Conservation (phyloP, 2,888 invertebrate genomes). For the Metacarcinus magister region DNA sequence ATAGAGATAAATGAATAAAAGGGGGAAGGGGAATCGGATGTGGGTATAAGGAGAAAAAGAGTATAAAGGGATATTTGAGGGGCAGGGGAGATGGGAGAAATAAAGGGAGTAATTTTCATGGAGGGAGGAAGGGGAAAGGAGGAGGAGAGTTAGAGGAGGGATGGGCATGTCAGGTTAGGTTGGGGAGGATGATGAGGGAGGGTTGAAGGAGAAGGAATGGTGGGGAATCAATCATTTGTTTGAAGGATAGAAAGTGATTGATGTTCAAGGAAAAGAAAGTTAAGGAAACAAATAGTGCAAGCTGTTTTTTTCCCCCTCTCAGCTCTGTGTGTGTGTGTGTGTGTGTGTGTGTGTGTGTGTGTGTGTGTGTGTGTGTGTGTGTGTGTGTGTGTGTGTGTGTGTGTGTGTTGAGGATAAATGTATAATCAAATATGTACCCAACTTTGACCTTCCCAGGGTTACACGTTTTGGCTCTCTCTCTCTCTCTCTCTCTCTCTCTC, state of each 20-base stretch:
- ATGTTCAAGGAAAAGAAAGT: background rate
- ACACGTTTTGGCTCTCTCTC: background rate
- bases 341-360: background rate
- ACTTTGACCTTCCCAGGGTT: background rate
- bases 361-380: conserved; percentile 36
- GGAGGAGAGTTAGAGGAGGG: background rate
- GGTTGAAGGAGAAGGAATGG: background rate
- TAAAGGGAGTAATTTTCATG: background rate
- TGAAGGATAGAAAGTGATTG: background rate
- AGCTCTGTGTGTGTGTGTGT: background rate
- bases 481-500: conserved; percentile 47
- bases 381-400: conserved; percentile 48
- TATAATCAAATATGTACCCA: background rate
- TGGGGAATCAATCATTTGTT: background rate
- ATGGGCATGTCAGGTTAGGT: background rate
- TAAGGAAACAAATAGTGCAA: background rate
- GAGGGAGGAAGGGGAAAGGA: background rate
- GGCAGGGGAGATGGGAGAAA: background rate
- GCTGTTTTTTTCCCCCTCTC: background rate
- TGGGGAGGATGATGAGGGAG: background rate
- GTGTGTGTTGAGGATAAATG: conserved; percentile 40
- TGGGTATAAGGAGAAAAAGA: background rate
- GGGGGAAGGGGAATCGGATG: background rate
- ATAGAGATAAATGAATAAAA: background rate
- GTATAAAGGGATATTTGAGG: background rate